Percentiles rank a stretch among this genome's conserved stretches.
Conservation (phyloP, 1,140 invertebrate species). For the Drosophila parvula region DNA sequence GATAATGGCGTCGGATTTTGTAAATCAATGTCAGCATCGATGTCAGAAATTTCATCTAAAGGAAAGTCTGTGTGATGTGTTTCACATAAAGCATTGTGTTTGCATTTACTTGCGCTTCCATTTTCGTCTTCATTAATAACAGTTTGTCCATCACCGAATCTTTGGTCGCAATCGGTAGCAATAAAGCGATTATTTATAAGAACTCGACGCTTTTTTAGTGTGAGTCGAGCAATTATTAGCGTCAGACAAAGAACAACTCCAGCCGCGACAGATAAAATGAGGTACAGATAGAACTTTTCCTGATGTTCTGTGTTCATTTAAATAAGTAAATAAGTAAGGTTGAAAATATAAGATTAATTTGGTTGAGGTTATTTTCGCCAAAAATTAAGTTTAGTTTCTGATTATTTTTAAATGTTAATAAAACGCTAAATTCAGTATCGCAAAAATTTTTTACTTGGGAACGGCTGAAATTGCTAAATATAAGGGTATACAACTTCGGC, state of each 20-base stretch:
- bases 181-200: conserved; percentile 81
- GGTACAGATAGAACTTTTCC: conserved; percentile 91
- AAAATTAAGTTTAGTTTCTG: too few relatives aligned
- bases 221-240: conserved; percentile 88
- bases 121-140: conserved; percentile 12
- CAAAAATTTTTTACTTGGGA: too few relatives aligned
- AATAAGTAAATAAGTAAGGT: not conserved
- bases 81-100: conserved; percentile 83
- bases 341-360: not conserved
- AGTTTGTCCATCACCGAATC: conserved; percentile 39
- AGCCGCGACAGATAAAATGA: conserved; percentile 88
- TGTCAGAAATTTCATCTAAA: conserved; percentile 89
- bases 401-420: too few relatives aligned
- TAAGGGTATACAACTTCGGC: too few relatives aligned
- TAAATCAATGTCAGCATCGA: conserved; percentile 89
- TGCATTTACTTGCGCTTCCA: conserved; percentile 83
- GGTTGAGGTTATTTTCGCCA: not conserved
- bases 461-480: too few relatives aligned
- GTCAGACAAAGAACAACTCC: conserved; percentile 89
- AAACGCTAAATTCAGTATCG: too few relatives aligned
- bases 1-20: conserved; percentile 86
- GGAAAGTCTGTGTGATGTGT: conserved; percentile 88
- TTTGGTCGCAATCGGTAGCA: conserved; percentile 21
- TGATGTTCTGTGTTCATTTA: conserved; percentile 87
- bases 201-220: conserved; percentile 86